A percentile compares a stretch with the other conserved stretches of the same genome.
Evolutionary conservation across 2,888 invertebrate genomes (phyloP).

Genomic region (Pterostichus niger): DNA sequence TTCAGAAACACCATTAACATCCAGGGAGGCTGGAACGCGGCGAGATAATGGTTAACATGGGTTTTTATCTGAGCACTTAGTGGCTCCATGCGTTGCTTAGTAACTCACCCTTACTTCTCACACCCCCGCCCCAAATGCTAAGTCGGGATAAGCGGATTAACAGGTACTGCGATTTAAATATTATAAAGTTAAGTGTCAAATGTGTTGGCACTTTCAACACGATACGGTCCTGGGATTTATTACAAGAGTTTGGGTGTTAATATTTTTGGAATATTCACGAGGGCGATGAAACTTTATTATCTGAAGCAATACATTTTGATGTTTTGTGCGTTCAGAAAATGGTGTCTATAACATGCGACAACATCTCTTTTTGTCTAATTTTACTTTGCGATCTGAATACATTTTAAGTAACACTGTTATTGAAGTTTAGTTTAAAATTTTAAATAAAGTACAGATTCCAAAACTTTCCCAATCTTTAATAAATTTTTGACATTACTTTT

Average conservation of each 20-base stretch:
- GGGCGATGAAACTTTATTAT: background rate
- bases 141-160: conserved; percentile 54
- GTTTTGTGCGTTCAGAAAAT: too few relatives aligned
- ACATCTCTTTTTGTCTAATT: too few relatives aligned
- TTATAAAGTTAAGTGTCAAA: conserved; percentile 56
- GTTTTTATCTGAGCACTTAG: conserved; percentile 62
- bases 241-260: conserved; percentile 13
- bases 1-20: conserved; percentile 56
- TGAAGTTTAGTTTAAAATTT: too few relatives aligned
- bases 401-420: too few relatives aligned
- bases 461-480: too few relatives aligned
- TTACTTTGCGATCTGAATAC: too few relatives aligned
- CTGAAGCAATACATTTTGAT: background rate
- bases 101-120: background rate
- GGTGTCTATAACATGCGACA: too few relatives aligned
- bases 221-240: conserved; percentile 39
- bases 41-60: conserved; percentile 59
- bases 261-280: conserved; percentile 24
- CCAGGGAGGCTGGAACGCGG: conserved; percentile 20
- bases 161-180: conserved; percentile 59
- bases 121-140: background rate
- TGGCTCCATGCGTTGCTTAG: conserved; percentile 48
- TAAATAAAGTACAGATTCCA: too few relatives aligned
- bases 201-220: conserved; percentile 22
- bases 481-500: too few relatives aligned